Evolutionary conservation across 2,888 invertebrate genomes (phyloP).

Genomic region (Trisateles emortualis): DNA sequence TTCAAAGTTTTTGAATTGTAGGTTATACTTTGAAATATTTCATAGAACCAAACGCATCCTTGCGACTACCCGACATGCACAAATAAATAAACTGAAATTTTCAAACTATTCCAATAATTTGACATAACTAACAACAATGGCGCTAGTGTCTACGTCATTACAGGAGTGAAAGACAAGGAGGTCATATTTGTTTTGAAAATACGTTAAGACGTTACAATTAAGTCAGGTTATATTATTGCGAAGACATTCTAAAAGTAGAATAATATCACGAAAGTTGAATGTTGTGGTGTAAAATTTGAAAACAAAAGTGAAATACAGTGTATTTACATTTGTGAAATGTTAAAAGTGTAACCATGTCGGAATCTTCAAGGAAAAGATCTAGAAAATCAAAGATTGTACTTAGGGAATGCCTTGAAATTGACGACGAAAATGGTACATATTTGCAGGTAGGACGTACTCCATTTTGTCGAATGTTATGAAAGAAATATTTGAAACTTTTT

Average conservation of each 20-base stretch:
- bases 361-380: slow-evolving; percentile 39
- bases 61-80: background rate
- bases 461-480: slow-evolving; percentile 36
- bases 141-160: slow-evolving; percentile 18
- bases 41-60: background rate
- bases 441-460: slow-evolving; percentile 43
- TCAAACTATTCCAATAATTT: no score
- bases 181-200: background rate
- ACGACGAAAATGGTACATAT: slow-evolving; percentile 20
- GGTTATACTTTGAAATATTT: no score
- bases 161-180: slow-evolving; percentile 6
- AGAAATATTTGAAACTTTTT: slow-evolving; percentile 1
- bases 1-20: no score
- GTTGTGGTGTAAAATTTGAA: slow-evolving; percentile 15
- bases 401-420: slow-evolving; percentile 38
- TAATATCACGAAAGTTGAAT: background rate
- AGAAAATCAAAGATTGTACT: slow-evolving; percentile 59
- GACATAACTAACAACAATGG: slow-evolving; percentile 7
- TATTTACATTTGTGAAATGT: slow-evolving; percentile 3
- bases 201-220: background rate
- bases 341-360: slow-evolving; percentile 29
- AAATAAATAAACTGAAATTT: background rate
- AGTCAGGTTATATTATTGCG: background rate
- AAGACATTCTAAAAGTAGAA: background rate
- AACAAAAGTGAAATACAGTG: slow-evolving; percentile 4